These are phyloP conservation scores for Cabera pusaria DNA, from an alignment of 2,888 invertebrate genomes.

Conservation along the genomic window DNA sequence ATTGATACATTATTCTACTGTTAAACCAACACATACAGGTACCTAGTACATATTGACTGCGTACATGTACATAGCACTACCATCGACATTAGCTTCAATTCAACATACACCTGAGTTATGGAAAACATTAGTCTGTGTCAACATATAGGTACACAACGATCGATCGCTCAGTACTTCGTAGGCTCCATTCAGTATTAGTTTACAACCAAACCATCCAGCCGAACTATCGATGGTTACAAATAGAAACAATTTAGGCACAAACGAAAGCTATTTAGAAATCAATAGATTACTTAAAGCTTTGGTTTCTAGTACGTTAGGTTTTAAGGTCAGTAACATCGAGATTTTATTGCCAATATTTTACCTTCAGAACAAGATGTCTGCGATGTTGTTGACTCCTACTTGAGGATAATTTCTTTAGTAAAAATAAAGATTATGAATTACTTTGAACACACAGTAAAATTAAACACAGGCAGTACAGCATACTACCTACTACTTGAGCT, in stretches of 20 bases:
- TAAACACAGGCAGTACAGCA: too few relatives aligned
- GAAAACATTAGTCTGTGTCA: constrained; percentile 28
- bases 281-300: too few relatives aligned
- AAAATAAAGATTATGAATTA: constrained; percentile 18
- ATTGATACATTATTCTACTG: too few relatives aligned
- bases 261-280: too few relatives aligned
- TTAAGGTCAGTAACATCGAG: too few relatives aligned
- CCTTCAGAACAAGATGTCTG: constrained; percentile 25
- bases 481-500: too few relatives aligned
- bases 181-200: constrained; percentile 29
- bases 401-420: constrained; percentile 22
- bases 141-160: too few relatives aligned
- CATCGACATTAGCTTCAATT: constrained; percentile 1
- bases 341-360: constrained; percentile 22
- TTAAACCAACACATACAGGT: neutral
- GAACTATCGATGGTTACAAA: constrained; percentile 19
- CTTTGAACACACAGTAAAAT: too few relatives aligned
- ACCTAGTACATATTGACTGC: neutral
- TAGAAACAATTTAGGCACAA: too few relatives aligned
- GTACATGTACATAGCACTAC: neutral
- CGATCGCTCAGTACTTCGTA: constrained; percentile 23
- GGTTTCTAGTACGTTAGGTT: too few relatives aligned
- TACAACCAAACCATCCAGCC: constrained; percentile 23
- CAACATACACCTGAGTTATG: constrained; percentile 21
- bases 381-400: constrained; percentile 23